These are phyloP conservation scores for Brachyhypopomus occidentalis DNA, from an alignment of 2,113 vertebrate species.

Conservation along the genomic window DNA sequence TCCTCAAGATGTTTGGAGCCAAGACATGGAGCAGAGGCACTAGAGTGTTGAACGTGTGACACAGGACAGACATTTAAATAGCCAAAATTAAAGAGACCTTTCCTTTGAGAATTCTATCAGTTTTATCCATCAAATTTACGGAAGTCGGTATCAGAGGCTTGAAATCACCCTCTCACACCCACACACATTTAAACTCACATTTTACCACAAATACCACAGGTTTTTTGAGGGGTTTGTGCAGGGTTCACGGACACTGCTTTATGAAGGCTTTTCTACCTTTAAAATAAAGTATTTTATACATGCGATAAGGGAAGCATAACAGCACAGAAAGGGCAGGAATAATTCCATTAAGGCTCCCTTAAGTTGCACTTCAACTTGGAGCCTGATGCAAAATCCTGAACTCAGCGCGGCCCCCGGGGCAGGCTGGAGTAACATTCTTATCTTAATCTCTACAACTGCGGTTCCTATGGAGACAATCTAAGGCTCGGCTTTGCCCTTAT, in stretches of 20 bases:
- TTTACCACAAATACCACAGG: no score
- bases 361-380: neutral
- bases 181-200: no score
- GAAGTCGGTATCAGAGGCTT: no score
- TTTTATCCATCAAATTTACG: neutral
- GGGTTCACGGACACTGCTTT: no score
- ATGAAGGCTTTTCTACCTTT: neutral
- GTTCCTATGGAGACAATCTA: neutral
- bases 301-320: neutral
- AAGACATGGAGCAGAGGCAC: neutral
- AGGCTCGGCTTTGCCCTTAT: constrained; percentile 2
- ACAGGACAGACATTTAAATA: neutral
- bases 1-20: constrained; percentile 55
- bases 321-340: neutral
- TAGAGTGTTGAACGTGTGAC: neutral
- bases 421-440: neutral
- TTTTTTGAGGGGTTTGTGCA: no score
- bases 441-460: neutral
- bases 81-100: neutral
- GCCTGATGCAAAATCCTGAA: neutral
- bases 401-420: neutral
- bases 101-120: neutral
- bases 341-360: neutral
- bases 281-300: constrained; percentile 3
- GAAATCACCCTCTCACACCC: no score